Base-by-base conservation (phyloP, 1,140 invertebrate species). In the Coptotermes formosanus region DNA sequence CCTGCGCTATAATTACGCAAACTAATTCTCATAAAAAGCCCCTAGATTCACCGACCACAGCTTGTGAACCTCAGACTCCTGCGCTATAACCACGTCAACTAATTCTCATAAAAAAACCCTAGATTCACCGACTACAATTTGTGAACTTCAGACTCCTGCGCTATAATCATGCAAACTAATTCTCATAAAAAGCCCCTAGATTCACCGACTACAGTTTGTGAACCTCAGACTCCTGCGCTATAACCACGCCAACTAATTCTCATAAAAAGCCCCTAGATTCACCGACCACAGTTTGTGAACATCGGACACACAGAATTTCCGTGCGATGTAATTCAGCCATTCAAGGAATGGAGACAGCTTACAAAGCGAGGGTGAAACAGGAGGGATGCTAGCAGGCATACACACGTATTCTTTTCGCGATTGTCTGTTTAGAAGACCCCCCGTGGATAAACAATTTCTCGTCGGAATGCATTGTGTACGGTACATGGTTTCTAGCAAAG, bases 401-500 rank as follows among this genome's bases (percentile, higher is more conserved):
- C 4, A 38, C 38, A 38, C 38, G 55, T 75, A 75, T 75, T 75
- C 64, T 75, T 75, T 75, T 30, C 64, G 25, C 64, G 64, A 75
- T 75, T 75, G 25, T 75, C 64, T 75, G 64, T 75, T 75, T 75
- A 75, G 64, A 75, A 3, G 64, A 75, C 64, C 64, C 64, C 64
- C 64, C n/a, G 64, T 75, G 25, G 64, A 75, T 75, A 75, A 75
- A 75, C 64, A 75, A 75, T 75, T 75, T 75, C 64, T 75, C 25
- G 64, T 30, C 64, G 64, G 64, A 25, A n/a, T n/a, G 64, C 64
- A 75, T 75, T 75, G 64, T 75, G 64, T 75, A 75, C 64, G 64
- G 64, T 75, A 0, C 64, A 75, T 75, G 64, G 64, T 75, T 75
- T 75, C 64, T 64, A 64, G 19, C 21, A 64, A 64, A 19, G 59